phyloP scores from a whole-genome alignment of 2,113 vertebrate species.

The Clarias magur region DNA sequence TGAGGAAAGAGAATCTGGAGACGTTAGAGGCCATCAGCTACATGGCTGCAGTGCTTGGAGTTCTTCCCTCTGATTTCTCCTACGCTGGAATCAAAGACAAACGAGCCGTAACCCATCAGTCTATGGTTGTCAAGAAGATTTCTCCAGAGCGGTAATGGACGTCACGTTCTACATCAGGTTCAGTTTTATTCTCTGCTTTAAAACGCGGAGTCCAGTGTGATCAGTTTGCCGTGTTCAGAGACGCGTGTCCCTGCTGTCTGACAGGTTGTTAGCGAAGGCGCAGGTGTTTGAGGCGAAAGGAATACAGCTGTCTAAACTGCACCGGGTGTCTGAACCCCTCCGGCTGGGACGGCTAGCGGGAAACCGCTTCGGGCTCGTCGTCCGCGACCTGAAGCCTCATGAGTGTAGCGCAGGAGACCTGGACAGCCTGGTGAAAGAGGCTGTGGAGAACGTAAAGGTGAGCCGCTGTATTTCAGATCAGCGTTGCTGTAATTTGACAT shows the following conservation, averaged over 20 bases:
- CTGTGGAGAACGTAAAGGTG: conserved; percentile 86
- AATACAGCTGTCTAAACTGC: conserved; percentile 79
- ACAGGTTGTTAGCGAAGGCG: conserved; percentile 80
- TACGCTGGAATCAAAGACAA: conserved; percentile 97
- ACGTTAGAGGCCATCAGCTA: conserved; percentile 88
- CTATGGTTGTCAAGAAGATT: conserved; percentile 93
- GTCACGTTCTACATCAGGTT: no score
- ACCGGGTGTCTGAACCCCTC: conserved; percentile 74
- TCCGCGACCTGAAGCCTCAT: conserved; percentile 80
- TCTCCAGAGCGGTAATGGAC: conserved; percentile 78
- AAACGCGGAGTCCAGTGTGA: background rate
- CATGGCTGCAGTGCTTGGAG: conserved; percentile 83
- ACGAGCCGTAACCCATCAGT: conserved; percentile 87
- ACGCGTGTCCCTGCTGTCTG: background rate
- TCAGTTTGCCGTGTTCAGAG: background rate
- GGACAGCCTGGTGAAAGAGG: conserved; percentile 77
- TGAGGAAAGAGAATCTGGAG: conserved; percentile 93
- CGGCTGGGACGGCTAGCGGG: conserved; percentile 86
- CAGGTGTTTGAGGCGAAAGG: conserved; percentile 79
- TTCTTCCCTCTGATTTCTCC: conserved; percentile 92
- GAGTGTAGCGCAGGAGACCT: conserved; percentile 60
- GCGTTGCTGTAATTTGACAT: background rate
- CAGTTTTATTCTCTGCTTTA: background rate
- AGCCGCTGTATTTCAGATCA: background rate
- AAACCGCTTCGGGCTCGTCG: conserved; percentile 88